Conservation (phyloP, 2,113 vertebrate species). For the Scopus umbretta region DNA sequence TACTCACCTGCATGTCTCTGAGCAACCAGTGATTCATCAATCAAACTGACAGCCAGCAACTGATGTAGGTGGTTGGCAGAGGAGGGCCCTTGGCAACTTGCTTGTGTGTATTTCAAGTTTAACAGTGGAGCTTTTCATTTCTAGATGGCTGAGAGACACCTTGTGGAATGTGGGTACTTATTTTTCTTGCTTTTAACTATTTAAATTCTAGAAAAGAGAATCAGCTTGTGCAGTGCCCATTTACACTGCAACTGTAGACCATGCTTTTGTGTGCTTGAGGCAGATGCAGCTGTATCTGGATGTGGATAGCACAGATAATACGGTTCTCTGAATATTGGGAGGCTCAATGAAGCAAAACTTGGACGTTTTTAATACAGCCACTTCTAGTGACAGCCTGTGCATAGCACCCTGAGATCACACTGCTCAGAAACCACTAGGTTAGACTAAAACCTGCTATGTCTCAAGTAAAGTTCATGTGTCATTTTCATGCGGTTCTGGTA, state of each 20-base stretch:
- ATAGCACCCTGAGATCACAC: not conserved
- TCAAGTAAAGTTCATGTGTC: not conserved
- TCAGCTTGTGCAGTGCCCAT: not conserved
- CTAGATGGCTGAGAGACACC: slow-evolving; percentile 13
- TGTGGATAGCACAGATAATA: not conserved
- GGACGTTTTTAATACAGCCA: not conserved
- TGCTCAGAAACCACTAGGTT: not conserved
- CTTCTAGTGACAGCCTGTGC: not conserved
- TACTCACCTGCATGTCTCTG: not conserved
- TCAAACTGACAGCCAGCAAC: not conserved
- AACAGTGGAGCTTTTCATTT: not conserved
- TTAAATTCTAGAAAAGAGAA: not conserved
- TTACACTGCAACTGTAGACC: not conserved
- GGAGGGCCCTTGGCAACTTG: not conserved
- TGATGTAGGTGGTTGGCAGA: not conserved
- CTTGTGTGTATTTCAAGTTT: not conserved
- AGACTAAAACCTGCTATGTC: not conserved
- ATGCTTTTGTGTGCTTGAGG: not conserved
- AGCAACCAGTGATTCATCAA: not conserved
- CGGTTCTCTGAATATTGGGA: rapidly evolving
- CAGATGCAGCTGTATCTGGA: not conserved
- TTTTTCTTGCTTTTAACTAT: not conserved
- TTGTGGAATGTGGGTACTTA: not conserved
- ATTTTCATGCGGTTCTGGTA: not conserved
- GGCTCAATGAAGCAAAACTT: not conserved